Conservation (phyloP, 2,888 invertebrate species). For the Orchesella flavescens region DNA sequence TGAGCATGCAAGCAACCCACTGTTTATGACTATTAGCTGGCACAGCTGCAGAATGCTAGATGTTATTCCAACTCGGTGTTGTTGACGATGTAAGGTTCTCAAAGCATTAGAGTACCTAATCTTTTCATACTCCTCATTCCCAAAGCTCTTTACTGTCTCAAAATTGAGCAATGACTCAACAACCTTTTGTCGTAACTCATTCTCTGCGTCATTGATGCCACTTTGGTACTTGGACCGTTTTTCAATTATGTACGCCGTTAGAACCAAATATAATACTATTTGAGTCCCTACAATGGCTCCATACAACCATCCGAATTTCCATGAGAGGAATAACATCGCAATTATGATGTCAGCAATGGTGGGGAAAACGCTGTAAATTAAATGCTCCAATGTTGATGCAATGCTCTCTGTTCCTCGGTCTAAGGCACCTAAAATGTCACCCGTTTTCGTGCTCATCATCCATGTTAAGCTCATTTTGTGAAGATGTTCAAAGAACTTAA, state of each 20-base stretch:
- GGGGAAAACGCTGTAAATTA: constrained; percentile 77
- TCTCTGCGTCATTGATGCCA: constrained; percentile 76
- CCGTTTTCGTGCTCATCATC: constrained; percentile 77
- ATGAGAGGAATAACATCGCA: constrained; percentile 77
- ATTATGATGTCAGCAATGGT: constrained; percentile 78
- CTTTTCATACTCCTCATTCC: constrained; percentile 76
- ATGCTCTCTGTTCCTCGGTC: constrained; percentile 78
- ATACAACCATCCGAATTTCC: constrained; percentile 77
- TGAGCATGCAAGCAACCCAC: constrained; percentile 75
- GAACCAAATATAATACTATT: constrained; percentile 75
- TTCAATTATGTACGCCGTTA: constrained; percentile 76
- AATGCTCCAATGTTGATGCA: constrained; percentile 76
- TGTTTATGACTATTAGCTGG: constrained; percentile 76
- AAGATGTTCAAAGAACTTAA: constrained; percentile 76
- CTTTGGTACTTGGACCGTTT: constrained; percentile 77
- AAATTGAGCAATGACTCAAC: constrained; percentile 78
- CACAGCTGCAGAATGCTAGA: constrained; percentile 76
- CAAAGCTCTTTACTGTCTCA: constrained; percentile 78
- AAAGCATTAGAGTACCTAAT: constrained; percentile 75
- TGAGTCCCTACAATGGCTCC: constrained; percentile 77
- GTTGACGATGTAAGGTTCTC: constrained; percentile 74
- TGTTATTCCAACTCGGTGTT: constrained; percentile 76
- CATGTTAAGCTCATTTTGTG: constrained; percentile 77
- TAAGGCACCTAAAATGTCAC: constrained; percentile 77
- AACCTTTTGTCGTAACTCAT: constrained; percentile 75